Percentiles rank a stretch among this genome's conserved stretches.
These are phyloP conservation scores for Callosobruchus maculatus DNA, from an alignment of 2,888 invertebrate genomes.

Conservation along the genomic window DNA sequence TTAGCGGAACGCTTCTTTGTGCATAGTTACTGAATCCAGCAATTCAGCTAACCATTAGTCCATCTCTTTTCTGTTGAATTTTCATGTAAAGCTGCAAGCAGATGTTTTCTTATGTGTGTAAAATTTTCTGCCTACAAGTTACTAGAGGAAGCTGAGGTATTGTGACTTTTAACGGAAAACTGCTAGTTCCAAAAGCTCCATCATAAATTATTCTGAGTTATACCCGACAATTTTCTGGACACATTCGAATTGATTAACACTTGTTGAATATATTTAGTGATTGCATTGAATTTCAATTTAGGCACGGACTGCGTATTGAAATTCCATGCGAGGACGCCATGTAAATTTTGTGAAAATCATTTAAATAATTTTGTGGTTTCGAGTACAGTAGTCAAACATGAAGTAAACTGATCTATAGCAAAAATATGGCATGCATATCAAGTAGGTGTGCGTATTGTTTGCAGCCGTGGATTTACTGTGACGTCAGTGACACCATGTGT, in stretches of 20 bases:
- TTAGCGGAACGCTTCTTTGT: too few relatives aligned
- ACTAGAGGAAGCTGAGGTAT: too few relatives aligned
- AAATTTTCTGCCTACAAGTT: too few relatives aligned
- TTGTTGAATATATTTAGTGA: constrained; percentile 12
- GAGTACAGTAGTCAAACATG: constrained; percentile 11
- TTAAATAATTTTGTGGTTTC: constrained; percentile 19
- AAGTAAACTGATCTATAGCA: constrained; percentile 12
- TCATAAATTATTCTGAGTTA: constrained; percentile 14
- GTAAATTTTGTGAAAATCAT: constrained; percentile 15
- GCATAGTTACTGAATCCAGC: too few relatives aligned
- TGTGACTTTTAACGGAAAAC: too few relatives aligned
- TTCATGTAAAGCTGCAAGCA: too few relatives aligned
- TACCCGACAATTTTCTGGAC: constrained; percentile 14
- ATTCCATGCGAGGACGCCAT: constrained; percentile 7
- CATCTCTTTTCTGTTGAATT: too few relatives aligned
- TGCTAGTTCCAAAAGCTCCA: background rate
- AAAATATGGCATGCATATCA: constrained; percentile 9
- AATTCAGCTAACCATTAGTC: too few relatives aligned
- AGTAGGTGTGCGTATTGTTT: background rate
- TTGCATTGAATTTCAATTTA: constrained; percentile 13
- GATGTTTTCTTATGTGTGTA: too few relatives aligned
- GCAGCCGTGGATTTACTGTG: background rate
- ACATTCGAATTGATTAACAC: constrained; percentile 15
- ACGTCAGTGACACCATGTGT: background rate
- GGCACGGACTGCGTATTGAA: constrained; percentile 10